A percentile compares a stretch with the other conserved stretches of the same genome.
Evolutionary conservation across 92 coral and sea anemone species (phyloP).

Genomic region (Porites lobata): DNA sequence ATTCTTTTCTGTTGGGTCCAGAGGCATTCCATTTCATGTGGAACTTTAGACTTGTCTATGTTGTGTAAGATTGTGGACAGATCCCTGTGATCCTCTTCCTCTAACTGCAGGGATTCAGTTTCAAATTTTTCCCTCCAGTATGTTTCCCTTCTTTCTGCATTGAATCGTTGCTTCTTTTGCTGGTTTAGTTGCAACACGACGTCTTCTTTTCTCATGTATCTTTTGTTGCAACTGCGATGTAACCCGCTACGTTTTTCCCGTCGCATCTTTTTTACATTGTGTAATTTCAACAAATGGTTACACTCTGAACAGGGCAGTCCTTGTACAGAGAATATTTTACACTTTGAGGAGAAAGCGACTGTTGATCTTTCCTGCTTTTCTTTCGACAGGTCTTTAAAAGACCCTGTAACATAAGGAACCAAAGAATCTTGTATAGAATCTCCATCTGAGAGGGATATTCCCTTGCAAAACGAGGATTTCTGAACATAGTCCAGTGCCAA

Average conservation of each 20-base stretch:
- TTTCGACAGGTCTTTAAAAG: neutral
- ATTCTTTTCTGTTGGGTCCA: conserved; percentile 47
- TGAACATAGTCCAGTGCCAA: neutral
- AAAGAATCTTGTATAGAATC: neutral
- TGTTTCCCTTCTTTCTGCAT: no score
- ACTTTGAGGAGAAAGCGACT: no score
- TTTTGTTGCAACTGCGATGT: conserved; percentile 1
- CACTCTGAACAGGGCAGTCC: no score
- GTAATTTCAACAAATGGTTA: no score
- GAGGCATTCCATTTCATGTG: conserved; percentile 7
- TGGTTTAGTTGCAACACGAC: no score
- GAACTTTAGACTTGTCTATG: neutral
- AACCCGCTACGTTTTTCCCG: no score
- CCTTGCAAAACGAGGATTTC: neutral
- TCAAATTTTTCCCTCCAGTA: no score
- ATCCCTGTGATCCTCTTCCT: conserved; percentile 34
- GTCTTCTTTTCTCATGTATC: no score
- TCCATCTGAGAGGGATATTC: neutral
- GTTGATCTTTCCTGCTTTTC: no score
- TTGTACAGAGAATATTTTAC: no score
- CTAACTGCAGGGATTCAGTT: conserved; percentile 6
- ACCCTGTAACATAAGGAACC: neutral
- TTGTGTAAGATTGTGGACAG: conserved; percentile 6
- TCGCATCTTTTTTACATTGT: no score
- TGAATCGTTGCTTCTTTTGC: no score